Evolutionary conservation across 2,113 vertebrate species (phyloP).

Genomic region (Cichladusa arquata): DNA sequence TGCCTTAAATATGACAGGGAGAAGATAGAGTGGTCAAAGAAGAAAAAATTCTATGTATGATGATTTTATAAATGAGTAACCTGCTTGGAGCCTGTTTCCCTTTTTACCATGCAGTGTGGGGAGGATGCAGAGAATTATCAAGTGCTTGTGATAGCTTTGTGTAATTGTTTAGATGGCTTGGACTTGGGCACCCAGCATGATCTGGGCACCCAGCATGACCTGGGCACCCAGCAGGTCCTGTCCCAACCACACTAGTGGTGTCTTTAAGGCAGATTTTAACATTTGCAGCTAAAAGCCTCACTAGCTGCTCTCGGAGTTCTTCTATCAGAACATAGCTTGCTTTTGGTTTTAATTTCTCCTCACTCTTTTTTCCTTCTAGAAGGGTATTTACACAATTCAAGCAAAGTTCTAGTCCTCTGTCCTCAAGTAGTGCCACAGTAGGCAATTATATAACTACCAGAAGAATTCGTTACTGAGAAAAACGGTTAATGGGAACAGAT

Average conservation of each 20-base stretch:
- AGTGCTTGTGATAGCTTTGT: neutral
- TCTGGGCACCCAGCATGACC: neutral
- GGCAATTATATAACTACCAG: neutral
- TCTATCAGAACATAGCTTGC: neutral
- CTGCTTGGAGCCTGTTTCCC: neutral
- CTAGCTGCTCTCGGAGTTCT: neutral
- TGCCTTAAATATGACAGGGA: neutral
- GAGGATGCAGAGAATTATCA: neutral
- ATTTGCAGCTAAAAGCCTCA: neutral
- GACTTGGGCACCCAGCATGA: neutral
- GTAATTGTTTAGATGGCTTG: neutral
- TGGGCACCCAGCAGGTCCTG: neutral
- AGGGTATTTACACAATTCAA: neutral
- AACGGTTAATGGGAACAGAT: neutral
- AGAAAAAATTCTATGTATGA: neutral
- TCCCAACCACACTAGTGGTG: neutral
- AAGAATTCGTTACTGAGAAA: neutral
- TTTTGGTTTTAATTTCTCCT: neutral
- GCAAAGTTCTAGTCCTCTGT: neutral
- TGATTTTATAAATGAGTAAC: neutral
- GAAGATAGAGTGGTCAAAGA: neutral
- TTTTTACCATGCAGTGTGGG: neutral
- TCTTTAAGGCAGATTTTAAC: neutral
- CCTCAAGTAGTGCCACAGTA: neutral
- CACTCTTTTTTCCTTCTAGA: neutral